A percentile compares a stretch with the other conserved stretches of the same genome.
Evolutionary conservation across 2,888 invertebrate genomes (phyloP).

Genomic region (Matsumyia berberina): DNA sequence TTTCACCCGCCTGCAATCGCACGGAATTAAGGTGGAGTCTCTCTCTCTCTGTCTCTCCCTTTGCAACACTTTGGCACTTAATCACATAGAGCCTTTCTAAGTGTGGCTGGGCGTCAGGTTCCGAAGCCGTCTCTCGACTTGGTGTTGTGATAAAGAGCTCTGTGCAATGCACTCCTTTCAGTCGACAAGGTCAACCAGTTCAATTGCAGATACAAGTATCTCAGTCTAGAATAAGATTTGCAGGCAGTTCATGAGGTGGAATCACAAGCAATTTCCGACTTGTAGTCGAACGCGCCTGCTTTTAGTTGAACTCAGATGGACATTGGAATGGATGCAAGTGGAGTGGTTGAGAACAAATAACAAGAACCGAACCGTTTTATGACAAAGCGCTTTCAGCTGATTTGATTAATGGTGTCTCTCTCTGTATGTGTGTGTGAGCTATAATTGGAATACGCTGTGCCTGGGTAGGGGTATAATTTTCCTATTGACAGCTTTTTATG

Average conservation of each 20-base stretch:
- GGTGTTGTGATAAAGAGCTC: slow-evolving; percentile 53
- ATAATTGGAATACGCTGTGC: slow-evolving; percentile 52
- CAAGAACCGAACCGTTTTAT: slow-evolving; percentile 16
- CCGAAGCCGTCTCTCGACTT: slow-evolving; percentile 1
- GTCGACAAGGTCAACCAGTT: slow-evolving; percentile 69
- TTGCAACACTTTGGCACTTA: slow-evolving; percentile 61
- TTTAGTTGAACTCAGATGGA: slow-evolving; percentile 48
- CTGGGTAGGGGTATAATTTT: slow-evolving; percentile 30
- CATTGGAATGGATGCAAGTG: slow-evolving; percentile 38
- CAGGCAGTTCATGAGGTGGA: not conserved
- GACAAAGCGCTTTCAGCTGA: slow-evolving; percentile 59
- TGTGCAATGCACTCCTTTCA: slow-evolving; percentile 66
- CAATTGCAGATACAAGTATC: slow-evolving; percentile 24
- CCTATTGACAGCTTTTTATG: slow-evolving; percentile 49
- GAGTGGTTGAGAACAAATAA: not conserved
- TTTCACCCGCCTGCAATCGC: slow-evolving; percentile 17
- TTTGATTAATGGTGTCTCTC: slow-evolving; percentile 50
- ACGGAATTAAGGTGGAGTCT: slow-evolving; percentile 69
- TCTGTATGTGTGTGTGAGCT: not conserved
- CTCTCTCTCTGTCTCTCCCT: slow-evolving; percentile 3
- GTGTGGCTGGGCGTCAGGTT: slow-evolving; percentile 52
- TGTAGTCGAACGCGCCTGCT: slow-evolving; percentile 42
- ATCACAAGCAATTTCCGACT: slow-evolving; percentile 38
- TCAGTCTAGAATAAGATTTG: slow-evolving; percentile 48
- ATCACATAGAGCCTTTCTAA: slow-evolving; percentile 70